A percentile compares a stretch with the other conserved stretches of the same genome.
Evolutionary conservation across 1,140 invertebrate genomes (phyloP).

Genomic region (Choristoneura fumiferana): DNA sequence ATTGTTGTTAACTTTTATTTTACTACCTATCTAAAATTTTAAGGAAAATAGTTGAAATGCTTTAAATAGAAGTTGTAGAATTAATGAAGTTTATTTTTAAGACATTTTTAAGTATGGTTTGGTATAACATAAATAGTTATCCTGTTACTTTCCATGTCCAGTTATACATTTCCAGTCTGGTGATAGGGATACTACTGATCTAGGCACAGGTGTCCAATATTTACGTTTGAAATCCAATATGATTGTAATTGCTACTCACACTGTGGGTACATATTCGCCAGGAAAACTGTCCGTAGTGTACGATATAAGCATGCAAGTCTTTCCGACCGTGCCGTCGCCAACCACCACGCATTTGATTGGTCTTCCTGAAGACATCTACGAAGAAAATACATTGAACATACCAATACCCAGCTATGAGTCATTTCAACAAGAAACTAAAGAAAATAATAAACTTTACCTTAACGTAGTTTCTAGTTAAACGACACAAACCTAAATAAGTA

Average conservation of each 20-base stretch:
- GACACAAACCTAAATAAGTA: slow-evolving; percentile 13
- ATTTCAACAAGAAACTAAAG: slow-evolving; percentile 33
- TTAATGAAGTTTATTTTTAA: too few relatives aligned
- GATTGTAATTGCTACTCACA: slow-evolving; percentile 82
- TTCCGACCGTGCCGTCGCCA: slow-evolving; percentile 94
- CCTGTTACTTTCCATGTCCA: too few relatives aligned
- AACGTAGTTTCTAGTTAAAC: neutral
- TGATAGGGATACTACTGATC: slow-evolving; percentile 23
- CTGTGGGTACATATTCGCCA: slow-evolving; percentile 98
- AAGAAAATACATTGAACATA: slow-evolving; percentile 56
- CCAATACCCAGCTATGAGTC: slow-evolving; percentile 65
- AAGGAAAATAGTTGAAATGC: too few relatives aligned
- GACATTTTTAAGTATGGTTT: too few relatives aligned
- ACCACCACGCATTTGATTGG: slow-evolving; percentile 99
- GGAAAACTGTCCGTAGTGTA: slow-evolving; percentile 99
- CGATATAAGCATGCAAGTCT: slow-evolving; percentile 99
- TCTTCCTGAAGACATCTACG: slow-evolving; percentile 88
- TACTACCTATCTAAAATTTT: too few relatives aligned
- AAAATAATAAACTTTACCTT: slow-evolving; percentile 1
- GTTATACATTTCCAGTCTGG: too few relatives aligned
- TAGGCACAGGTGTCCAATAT: neutral
- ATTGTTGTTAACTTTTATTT: too few relatives aligned
- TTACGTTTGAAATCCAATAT: slow-evolving; percentile 13
- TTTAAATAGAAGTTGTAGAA: too few relatives aligned
- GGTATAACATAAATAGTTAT: too few relatives aligned